Evolutionary conservation across 2,888 invertebrate genomes (phyloP), one percentile per base, ranked within the genome.

Genomic region (Cosmorhoe ocellata): DNA sequence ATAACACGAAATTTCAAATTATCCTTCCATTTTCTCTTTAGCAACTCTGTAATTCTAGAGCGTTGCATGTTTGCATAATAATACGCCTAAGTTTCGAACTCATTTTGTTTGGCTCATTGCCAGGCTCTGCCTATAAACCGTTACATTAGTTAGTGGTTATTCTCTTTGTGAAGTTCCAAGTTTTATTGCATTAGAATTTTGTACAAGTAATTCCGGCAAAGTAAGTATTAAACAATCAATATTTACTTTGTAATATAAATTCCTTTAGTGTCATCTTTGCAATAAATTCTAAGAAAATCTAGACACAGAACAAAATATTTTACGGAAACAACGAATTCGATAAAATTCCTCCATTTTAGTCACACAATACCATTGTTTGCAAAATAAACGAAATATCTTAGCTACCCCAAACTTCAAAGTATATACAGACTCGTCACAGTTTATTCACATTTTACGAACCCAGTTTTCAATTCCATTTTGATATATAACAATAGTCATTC

Each of bases 71-170:
- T 58, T 53, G 55, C 52, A 57, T 56, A 56, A 41, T 45, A 53
- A 50, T 51, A 42, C 40, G 44, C 41, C 39, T 42, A 44, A 51
- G 34, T 51, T 56, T 37, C 36, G 30, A 51, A 40, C 55, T 44
- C 41, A 55, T 53, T 56, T 53, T 54, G 40, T 44, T 54, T 42
- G 58, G 60, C 58, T 38, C 37, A 40, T 48, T 44, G 58, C 60
- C 58, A 58, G 54, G 33, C 37, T 12, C 39, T 58, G 42, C 43
- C 33, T 50, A 41, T 51, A 47, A 49, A 30, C 43, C 30, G 39
- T 50, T 47, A 47, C 45, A 47, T 41, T 26, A 46, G 38, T 12
- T 10, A 36, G 28, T 18, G 24, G 22, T 32, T 45, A 45, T 46
- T 46, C 28, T 37, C 46, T 47, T 43, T 13, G 22, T 46, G 36